phyloP scores from a whole-genome alignment of 2,888 invertebrate species.

The Idaea biselata region DNA sequence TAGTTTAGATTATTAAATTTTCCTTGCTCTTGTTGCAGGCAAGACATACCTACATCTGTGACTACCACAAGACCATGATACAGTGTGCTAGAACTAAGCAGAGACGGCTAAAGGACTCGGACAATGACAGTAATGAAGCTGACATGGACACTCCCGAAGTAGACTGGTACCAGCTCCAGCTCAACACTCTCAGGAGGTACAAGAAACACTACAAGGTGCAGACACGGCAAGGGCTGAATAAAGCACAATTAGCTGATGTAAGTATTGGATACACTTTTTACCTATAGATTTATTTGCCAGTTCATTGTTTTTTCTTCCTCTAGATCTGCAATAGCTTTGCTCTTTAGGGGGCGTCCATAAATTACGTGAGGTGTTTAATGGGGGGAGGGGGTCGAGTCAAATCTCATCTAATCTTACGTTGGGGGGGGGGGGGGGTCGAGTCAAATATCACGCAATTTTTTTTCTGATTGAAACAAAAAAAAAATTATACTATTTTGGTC shows the following conservation, averaged over 20 bases:
- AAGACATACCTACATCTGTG: conserved; percentile 97
- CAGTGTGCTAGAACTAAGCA: conserved; percentile 97
- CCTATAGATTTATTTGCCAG: too few species aligned
- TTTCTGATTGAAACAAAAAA: too few species aligned
- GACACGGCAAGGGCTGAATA: conserved; percentile 94
- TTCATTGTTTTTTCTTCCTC: too few species aligned
- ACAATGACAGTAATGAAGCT: conserved; percentile 96
- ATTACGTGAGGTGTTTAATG: too few species aligned
- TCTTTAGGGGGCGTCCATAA: too few species aligned
- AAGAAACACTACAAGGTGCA: conserved; percentile 96
- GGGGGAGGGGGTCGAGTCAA: too few species aligned
- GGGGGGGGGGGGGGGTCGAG: too few species aligned
- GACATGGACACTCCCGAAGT: conserved; percentile 95
- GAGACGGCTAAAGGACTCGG: conserved; percentile 92
- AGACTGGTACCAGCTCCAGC: conserved; percentile 95
- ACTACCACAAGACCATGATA: conserved; percentile 96
- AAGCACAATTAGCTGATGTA: conserved; percentile 97
- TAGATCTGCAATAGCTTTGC: too few species aligned
- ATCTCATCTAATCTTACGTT: too few species aligned
- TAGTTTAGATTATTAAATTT: too few species aligned
- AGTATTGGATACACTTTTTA: conserved; percentile 42
- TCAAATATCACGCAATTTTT: too few species aligned
- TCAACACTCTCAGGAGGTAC: conserved; percentile 95
- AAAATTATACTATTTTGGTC: too few species aligned
- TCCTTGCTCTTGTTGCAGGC: conserved; percentile 81